Conservation (phyloP, 2,888 invertebrate species). For the Drosophila borborema region DNA sequence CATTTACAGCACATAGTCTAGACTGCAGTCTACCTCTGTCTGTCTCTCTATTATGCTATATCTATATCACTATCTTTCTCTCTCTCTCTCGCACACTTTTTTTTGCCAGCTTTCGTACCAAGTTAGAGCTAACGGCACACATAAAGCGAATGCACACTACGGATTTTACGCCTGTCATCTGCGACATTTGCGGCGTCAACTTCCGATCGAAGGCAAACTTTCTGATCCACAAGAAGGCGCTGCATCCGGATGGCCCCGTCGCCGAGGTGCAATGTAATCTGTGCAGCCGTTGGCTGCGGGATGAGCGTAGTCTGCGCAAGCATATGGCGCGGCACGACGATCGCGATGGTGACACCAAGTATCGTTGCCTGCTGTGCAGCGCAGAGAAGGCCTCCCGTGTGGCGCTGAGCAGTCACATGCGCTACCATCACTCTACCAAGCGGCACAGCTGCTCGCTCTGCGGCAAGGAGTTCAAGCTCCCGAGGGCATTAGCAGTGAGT, state of each 20-base stretch:
- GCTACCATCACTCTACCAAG: slow-evolving; percentile 72
- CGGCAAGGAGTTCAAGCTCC: slow-evolving; percentile 68
- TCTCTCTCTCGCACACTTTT: background rate
- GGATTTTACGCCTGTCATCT: slow-evolving; percentile 75
- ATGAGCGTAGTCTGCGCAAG: slow-evolving; percentile 71
- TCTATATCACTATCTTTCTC: background rate
- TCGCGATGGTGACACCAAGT: slow-evolving; percentile 65
- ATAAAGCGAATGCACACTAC: slow-evolving; percentile 68
- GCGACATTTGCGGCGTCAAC: slow-evolving; percentile 71
- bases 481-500: slow-evolving; percentile 62
- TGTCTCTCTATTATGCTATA: background rate
- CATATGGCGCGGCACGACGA: slow-evolving; percentile 69
- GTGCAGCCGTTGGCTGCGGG: slow-evolving; percentile 71
- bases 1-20: background rate
- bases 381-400: slow-evolving; percentile 69
- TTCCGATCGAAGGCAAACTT: slow-evolving; percentile 75
- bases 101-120: slow-evolving; percentile 66
- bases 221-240: slow-evolving; percentile 66
- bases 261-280: slow-evolving; percentile 71
- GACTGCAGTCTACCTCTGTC: background rate
- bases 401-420: slow-evolving; percentile 68
- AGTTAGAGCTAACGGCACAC: slow-evolving; percentile 69
- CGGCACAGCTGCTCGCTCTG: slow-evolving; percentile 70
- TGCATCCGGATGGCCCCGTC: slow-evolving; percentile 72
- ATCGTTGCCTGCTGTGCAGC: slow-evolving; percentile 62